A percentile compares a stretch with the other conserved stretches of the same genome.
Evolutionary conservation across 2,888 invertebrate genomes (phyloP).

Genomic region (Nipponacmea schrenckii): DNA sequence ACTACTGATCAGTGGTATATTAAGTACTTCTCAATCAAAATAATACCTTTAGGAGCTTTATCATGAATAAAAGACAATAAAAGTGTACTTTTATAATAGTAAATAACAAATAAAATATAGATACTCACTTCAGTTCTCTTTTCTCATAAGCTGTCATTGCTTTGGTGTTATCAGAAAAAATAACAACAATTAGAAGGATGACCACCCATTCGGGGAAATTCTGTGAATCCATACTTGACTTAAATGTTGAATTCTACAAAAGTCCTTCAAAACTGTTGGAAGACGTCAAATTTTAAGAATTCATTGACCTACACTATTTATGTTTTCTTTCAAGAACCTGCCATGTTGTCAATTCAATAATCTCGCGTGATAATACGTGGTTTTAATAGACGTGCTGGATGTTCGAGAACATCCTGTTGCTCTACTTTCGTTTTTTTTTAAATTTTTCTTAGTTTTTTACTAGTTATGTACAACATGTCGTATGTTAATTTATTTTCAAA

Average conservation of each 20-base stretch:
- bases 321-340: slow-evolving; percentile 22
- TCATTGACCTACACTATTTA: neutral
- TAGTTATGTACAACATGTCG: no score
- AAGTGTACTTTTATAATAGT: neutral
- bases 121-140: slow-evolving; percentile 45
- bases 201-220: slow-evolving; percentile 13
- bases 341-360: slow-evolving; percentile 32
- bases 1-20: no score
- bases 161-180: slow-evolving; percentile 33
- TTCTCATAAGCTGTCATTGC: slow-evolving; percentile 48
- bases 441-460: no score
- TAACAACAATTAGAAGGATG: slow-evolving; percentile 35
- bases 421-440: no score
- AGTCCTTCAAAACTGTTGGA: slow-evolving; percentile 5
- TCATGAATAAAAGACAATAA: no score
- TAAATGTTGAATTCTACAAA: neutral
- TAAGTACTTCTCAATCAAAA: no score
- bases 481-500: no score
- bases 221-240: slow-evolving; percentile 12
- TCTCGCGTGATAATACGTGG: slow-evolving; percentile 26
- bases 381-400: no score
- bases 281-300: slow-evolving; percentile 7
- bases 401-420: no score
- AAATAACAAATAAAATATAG: neutral
- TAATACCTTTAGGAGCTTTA: no score